phyloP scores from a whole-genome alignment of 2,888 invertebrate genomes.

The Meteorus colon region DNA sequence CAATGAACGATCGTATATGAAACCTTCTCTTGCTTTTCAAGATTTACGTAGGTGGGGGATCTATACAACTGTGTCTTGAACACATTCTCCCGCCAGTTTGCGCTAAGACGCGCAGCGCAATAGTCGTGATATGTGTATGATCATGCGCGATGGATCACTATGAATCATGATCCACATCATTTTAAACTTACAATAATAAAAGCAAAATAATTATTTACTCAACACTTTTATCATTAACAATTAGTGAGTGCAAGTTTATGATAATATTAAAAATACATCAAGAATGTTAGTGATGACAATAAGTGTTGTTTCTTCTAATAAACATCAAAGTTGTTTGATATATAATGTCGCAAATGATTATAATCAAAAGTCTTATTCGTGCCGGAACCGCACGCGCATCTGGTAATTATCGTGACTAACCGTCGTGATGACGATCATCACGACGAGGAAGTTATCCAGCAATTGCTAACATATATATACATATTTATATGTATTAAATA shows the following conservation, averaged over 20 bases:
- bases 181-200: slow-evolving; percentile 11
- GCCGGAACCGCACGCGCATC: slow-evolving; percentile 37
- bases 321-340: slow-evolving; percentile 8
- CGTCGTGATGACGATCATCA: slow-evolving; percentile 37
- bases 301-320: background rate
- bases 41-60: slow-evolving; percentile 41
- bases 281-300: background rate
- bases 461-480: slow-evolving; percentile 15
- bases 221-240: slow-evolving; percentile 3
- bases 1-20: slow-evolving; percentile 44
- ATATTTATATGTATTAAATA: slow-evolving; percentile 9
- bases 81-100: slow-evolving; percentile 56
- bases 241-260: background rate
- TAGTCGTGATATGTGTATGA: background rate
- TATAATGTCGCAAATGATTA: slow-evolving; percentile 22
- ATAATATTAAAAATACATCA: background rate
- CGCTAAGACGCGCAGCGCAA: slow-evolving; percentile 54
- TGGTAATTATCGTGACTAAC: slow-evolving; percentile 45
- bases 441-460: slow-evolving; percentile 32
- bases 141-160: slow-evolving; percentile 36
- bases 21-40: background rate
- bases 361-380: slow-evolving; percentile 29
- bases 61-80: slow-evolving; percentile 47
- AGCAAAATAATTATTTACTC: background rate
- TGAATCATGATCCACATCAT: slow-evolving; percentile 21